Evolutionary conservation across 53 echinoderm and acorn worm genomes (phyloP), one percentile per base, ranked within the genome.

Genomic region (Zoroaster sp.): DNA sequence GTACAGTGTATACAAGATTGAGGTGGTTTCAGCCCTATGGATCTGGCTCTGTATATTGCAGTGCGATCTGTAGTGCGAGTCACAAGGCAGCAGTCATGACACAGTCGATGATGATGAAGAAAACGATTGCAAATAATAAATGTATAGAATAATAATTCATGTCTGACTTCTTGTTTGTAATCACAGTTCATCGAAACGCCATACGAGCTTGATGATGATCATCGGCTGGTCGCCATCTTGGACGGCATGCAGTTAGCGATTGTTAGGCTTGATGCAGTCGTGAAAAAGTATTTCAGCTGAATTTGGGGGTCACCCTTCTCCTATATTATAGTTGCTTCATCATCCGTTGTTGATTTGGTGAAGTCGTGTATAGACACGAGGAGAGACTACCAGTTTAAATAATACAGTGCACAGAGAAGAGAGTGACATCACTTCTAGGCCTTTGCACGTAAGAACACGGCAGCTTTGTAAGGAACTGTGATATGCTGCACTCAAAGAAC

Each of bases 251-350:
- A 38, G 37, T 23, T 36, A 25, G 79, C 79, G 4, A 38, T 79
- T 23, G 79, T 40, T n/a, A 63, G 79, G n/a, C 79, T 79, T 20
- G 79, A 79, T 38, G 79, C 59, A 7, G 34, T 63, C 25, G 39
- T 79, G 9, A 79, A 79, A 55, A 55, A 39, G 38, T 35, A 63
- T 9, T 79, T 79, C 45, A 79, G 77, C 32, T 77, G 25, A 59
- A 9, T 28, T 0, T 25, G 3, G 3, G 9, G 63, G 23, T 21
- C 63, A 10, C 2, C 0, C 9, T 21, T 7, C 45, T 44, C 45
- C 45, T 44, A 44, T 7, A 10, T n/a, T 12, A 21, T 28, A 13
- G 28, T 25, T 25, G 20, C 21, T 59, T 28, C 25, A 9, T 25
- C 9, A 59, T 55, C 59, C 20, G 59, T 20, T 25, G 25, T 59